phyloP scores from a whole-genome alignment of 2,113 vertebrate species.

The Sciurus niger region DNA sequence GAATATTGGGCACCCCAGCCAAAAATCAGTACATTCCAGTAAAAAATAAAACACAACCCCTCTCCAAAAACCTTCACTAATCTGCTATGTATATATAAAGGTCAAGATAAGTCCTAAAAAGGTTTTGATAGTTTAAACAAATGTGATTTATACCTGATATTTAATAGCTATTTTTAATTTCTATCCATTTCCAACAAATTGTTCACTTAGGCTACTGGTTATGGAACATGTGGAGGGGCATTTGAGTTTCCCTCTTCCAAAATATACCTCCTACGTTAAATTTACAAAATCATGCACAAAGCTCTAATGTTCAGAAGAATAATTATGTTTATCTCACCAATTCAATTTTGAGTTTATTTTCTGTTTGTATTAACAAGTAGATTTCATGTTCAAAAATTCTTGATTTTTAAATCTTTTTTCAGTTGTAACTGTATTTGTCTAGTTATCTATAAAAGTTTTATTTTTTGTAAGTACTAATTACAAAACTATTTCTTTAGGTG shows the following conservation, averaged over 20 bases:
- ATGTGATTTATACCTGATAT: constrained; percentile 35
- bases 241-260: background rate
- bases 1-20: background rate
- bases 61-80: background rate
- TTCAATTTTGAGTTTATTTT: constrained; percentile 22
- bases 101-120: constrained; percentile 33
- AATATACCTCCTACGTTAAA: background rate
- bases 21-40: constrained; percentile 11
- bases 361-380: constrained; percentile 41
- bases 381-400: constrained; percentile 22
- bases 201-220: background rate
- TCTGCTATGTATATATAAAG: background rate
- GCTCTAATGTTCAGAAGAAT: background rate
- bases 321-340: background rate
- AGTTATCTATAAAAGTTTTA: background rate
- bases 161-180: constrained; percentile 53
- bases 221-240: background rate
- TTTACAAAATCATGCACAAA: constrained; percentile 5
- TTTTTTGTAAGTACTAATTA: constrained; percentile 57
- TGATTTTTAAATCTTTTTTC: constrained; percentile 59
- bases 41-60: background rate
- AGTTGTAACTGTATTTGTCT: constrained; percentile 57
- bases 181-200: constrained; percentile 16
- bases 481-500: constrained; percentile 86
- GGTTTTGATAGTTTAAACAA: background rate